Evolutionary conservation across 1,140 invertebrate species (phyloP).

Genomic region (Kradibia gibbosae): DNA sequence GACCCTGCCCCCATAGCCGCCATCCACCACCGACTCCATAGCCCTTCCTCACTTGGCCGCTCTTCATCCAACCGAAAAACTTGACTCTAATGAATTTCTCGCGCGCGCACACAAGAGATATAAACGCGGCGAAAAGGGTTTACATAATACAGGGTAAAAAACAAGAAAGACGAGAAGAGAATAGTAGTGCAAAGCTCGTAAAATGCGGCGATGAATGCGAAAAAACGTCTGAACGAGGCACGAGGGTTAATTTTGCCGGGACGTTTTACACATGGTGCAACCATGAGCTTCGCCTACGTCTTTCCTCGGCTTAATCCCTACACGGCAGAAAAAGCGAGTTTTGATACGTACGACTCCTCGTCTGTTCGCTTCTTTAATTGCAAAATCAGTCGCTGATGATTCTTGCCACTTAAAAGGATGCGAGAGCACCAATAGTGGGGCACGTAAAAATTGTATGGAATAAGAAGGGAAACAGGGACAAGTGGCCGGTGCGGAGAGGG

Average conservation of each 20-base stretch:
- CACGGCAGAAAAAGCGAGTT: background rate
- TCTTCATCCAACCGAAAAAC: slow-evolving; percentile 3
- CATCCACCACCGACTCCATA: no score
- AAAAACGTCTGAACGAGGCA: slow-evolving; percentile 4
- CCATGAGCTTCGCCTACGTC: slow-evolving; percentile 20
- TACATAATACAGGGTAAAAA: slow-evolving; percentile 4
- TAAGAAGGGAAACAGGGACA: background rate
- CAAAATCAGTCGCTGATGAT: slow-evolving; percentile 33
- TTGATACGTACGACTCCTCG: background rate
- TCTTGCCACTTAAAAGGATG: no score
- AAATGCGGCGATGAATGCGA: slow-evolving; percentile 41
- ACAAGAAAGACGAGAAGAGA: background rate
- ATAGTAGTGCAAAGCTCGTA: slow-evolving; percentile 39
- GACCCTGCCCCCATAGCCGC: no score
- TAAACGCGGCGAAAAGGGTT: slow-evolving; percentile 19
- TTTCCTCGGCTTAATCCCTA: background rate
- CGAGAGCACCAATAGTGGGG: background rate
- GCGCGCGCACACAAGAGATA: background rate
- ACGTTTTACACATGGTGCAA: background rate
- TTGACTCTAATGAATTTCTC: slow-evolving; percentile 45
- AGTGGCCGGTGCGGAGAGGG: background rate
- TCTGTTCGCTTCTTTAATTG: slow-evolving; percentile 30
- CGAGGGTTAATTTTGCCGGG: slow-evolving; percentile 42
- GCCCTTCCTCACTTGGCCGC: no score
- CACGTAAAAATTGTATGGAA: background rate